Percentiles rank a stretch among this genome's conserved stretches.
Conservation (phyloP, 2,888 invertebrate species). For the Ceraclea dissimilis region DNA sequence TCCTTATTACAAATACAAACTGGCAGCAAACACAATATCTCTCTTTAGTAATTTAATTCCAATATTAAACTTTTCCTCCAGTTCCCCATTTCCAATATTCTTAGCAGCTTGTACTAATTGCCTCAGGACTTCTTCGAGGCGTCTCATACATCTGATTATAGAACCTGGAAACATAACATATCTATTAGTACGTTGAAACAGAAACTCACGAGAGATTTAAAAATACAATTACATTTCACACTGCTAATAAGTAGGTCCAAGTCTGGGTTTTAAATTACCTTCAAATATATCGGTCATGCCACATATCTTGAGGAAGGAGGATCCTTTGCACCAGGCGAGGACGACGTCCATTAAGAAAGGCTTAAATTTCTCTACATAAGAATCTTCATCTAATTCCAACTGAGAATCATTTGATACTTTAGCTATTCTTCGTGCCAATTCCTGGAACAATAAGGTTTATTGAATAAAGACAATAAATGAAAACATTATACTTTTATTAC, state of each 20-base stretch:
- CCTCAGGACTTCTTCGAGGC: conserved; percentile 89
- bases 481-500: conserved; percentile 2
- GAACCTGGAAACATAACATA: conserved; percentile 37
- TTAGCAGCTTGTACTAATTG: conserved; percentile 95
- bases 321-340: conserved; percentile 91
- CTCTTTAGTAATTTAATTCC: conserved; percentile 88
- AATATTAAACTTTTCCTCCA: conserved; percentile 93
- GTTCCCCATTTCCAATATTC: conserved; percentile 90
- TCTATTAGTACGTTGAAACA: neutral
- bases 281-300: conserved; percentile 96
- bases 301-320: conserved; percentile 84
- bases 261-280: no score
- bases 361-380: conserved; percentile 86
- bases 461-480: conserved; percentile 3
- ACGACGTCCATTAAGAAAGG: conserved; percentile 97
- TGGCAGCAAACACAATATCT: conserved; percentile 99
- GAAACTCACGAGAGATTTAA: no score
- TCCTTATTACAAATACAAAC: conserved; percentile 72
- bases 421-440: conserved; percentile 86
- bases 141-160: conserved; percentile 80
- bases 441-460: conserved; percentile 44
- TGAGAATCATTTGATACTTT: conserved; percentile 79
- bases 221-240: no score
- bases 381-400: conserved; percentile 81
- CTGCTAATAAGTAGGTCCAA: no score